phyloP scores from a whole-genome alignment of 2,888 invertebrate genomes.

The Drosophila demipolita region DNA sequence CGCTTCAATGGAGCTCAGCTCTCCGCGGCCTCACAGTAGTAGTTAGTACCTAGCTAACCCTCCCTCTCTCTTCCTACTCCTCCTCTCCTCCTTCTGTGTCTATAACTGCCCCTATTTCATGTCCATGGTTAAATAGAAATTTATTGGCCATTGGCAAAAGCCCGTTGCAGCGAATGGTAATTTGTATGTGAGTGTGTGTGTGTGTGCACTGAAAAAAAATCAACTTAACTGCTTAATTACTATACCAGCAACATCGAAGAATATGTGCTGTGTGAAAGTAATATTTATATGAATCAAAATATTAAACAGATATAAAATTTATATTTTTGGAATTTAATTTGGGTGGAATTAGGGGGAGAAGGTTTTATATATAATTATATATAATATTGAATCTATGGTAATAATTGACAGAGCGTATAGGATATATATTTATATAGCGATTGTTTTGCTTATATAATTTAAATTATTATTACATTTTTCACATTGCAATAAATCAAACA shows the following conservation, averaged over 20 bases:
- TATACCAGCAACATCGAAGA: too few relatives aligned
- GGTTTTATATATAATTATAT: too few relatives aligned
- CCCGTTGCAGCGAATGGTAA: constrained; percentile 49
- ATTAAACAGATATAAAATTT: too few relatives aligned
- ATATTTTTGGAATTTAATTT: background rate
- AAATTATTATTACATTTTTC: background rate
- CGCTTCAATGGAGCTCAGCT: constrained; percentile 72
- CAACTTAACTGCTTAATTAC: constrained; percentile 12
- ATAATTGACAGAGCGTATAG: too few relatives aligned
- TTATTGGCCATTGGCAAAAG: constrained; percentile 73
- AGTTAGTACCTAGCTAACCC: constrained; percentile 13
- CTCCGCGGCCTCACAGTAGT: constrained; percentile 54
- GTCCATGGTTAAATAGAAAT: constrained; percentile 72
- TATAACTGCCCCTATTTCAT: constrained; percentile 16
- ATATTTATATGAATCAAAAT: too few relatives aligned
- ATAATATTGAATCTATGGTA: too few relatives aligned
- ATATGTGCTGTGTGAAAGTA: too few relatives aligned
- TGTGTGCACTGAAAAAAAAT: constrained; percentile 43
- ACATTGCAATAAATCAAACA: background rate
- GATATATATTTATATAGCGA: background rate
- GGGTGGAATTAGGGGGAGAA: background rate
- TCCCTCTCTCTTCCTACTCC: background rate
- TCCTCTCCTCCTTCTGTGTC: background rate
- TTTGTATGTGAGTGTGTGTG: constrained; percentile 24
- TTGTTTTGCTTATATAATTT: background rate